Base-by-base conservation (phyloP, 2,113 vertebrate genomes). In the Periophthalmodon schlosseri region DNA sequence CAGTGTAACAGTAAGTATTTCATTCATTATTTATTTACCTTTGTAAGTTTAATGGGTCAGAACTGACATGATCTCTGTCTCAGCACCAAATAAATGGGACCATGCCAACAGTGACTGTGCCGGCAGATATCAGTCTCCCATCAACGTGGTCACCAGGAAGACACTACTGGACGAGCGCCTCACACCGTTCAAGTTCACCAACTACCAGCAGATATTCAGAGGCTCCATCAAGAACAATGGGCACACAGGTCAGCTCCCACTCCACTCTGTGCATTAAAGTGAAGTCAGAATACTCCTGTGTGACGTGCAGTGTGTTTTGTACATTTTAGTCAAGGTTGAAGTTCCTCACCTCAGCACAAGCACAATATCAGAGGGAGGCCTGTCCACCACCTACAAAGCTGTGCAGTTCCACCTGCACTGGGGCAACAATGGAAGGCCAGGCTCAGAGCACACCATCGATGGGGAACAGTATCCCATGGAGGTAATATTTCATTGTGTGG, bases 371-470 rank as follows among this genome's bases (percentile, higher is more conserved):
- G 93, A 84, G 0, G 97, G 96, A 80, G 89, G 90, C 0, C 92
- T 99, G 83, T 0, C 0, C 0, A 16, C 54, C 0, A 77, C 0
- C n/a, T 98, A 97, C 91, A 95, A 87, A 72, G 96, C 95, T 0
- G 72, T 90, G 0, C 94, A 97, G 91, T 93, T 98, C 70, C 97
- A 99, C 70, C 89, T 96, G 24, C 97, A 99, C 90, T 99, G 97
- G 97, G 97, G 96, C 20, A 7, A 0, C 0, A 1, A 36, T 0
- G 65, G 23, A 0, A 39, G 75, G 0, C 63, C 20, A 0, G 91
- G 85, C 0, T 96, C 96, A 0, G 97, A 99, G 77, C 97, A 99
- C 93, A 97, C 93, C 80, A 90, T 99, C 0, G 88, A 99, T 0
- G 95, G 96, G 58, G 90, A 95, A 39, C 94, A 82, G 83, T 93